These are phyloP conservation scores for Triplophysa dalaica DNA, from an alignment of 2,113 vertebrate species.

Conservation along the genomic window DNA sequence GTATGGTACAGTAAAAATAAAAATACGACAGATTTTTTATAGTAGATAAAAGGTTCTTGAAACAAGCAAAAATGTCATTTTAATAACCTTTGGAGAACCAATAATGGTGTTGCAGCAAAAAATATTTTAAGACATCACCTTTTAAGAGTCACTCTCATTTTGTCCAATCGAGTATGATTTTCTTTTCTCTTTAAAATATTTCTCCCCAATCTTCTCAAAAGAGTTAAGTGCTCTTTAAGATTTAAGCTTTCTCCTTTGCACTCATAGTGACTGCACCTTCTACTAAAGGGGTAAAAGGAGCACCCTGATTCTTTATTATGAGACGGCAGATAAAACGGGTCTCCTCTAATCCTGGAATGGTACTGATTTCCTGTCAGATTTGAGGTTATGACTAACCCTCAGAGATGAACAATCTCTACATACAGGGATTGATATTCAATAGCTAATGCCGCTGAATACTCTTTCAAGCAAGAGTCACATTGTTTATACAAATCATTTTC, in stretches of 20 bases:
- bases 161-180: too few relatives aligned
- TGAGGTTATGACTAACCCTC: slow-evolving; percentile 1
- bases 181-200: background rate
- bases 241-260: background rate
- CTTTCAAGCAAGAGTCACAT: background rate
- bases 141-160: too few relatives aligned
- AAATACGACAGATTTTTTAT: too few relatives aligned
- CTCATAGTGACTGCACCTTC: background rate
- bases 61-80: too few relatives aligned
- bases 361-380: slow-evolving; percentile 6
- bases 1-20: too few relatives aligned
- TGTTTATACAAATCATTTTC: background rate
- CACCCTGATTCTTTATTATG: background rate
- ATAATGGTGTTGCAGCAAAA: too few relatives aligned
- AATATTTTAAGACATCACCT: too few relatives aligned
- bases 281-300: background rate
- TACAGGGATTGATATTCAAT: background rate
- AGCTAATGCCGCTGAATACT: background rate
- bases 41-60: too few relatives aligned
- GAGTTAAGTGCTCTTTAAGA: background rate
- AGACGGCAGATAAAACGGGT: slow-evolving; percentile 5
- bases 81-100: too few relatives aligned
- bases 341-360: background rate
- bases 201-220: background rate
- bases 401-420: slow-evolving; percentile 1